Evolutionary conservation across 2,797 vertebrate species (phyloP), one percentile per base, ranked within the genome.

Genomic region (Loriculus beryllinus): DNA sequence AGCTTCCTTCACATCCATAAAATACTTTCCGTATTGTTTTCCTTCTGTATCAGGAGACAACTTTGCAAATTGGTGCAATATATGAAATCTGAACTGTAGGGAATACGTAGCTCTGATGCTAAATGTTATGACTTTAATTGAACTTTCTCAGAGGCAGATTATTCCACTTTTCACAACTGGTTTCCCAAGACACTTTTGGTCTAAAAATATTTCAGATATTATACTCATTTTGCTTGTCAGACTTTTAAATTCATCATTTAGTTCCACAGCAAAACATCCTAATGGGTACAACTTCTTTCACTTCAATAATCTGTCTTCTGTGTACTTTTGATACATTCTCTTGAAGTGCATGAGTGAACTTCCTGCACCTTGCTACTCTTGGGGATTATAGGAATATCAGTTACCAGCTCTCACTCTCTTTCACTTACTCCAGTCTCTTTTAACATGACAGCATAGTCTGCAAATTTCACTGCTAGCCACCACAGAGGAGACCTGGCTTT

Each of bases 11-110:
- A 81, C 26, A 75, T 65, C 39, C 77, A 86, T 51, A 77, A 88
- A 78, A 76, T 47, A 62, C n/a, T 94, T 96, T 80, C 39, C 54
- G 45, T 82, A 59, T 42, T 90, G n/a, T 93, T 93, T 94, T 74
- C 54, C 35, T 40, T 65, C 20, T 56, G 5, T 51, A 70, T 48
- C 52, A 33, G 35, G 47, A 90, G 47, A 79, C 10, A 92, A 33
- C 42, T 84, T 60, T 29, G 43, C 37, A 82, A 87, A 86, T 77
- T 67, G 78, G 40, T 70, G 25, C 67, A 72, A 74, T 47, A 62
- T 19, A 35, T 48, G 75, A 79, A 84, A 85, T 70, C 21, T 43
- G 35, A 90, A 48, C 86, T 45, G 16, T 1, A 49, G 74, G 80
- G 69, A 93, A 64, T 82, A 86, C 56, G 57, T 15, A 88, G 56